Conservation (phyloP, 2,797 vertebrate species). For the Nasua narica region DNA sequence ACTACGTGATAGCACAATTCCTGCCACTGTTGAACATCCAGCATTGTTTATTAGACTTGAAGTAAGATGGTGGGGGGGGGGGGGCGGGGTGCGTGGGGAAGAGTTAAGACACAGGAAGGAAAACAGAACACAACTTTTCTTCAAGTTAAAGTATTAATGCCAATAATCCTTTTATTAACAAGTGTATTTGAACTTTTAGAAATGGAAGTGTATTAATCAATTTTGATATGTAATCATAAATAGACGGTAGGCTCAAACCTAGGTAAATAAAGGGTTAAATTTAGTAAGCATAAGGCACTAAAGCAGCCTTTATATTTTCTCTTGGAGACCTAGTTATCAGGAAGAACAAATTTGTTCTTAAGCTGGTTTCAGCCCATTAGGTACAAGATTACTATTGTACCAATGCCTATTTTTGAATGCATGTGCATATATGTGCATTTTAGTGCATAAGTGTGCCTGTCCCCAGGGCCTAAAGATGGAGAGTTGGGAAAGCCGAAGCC, state of each 20-base stretch:
- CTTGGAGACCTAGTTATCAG: constrained; percentile 79
- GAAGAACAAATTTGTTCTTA: constrained; percentile 77
- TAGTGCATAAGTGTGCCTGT: constrained; percentile 82
- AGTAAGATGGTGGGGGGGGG: not conserved
- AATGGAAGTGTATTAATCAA: constrained; percentile 67
- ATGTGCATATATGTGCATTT: constrained; percentile 79
- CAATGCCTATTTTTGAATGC: constrained; percentile 75
- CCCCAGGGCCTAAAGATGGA: constrained; percentile 68
- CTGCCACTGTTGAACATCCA: not conserved
- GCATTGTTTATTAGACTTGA: not conserved
- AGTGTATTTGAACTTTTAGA: constrained; percentile 59
- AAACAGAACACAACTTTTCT: constrained; percentile 62
- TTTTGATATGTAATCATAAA: constrained; percentile 67
- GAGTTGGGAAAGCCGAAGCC: constrained; percentile 54
- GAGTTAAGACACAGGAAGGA: constrained; percentile 31
- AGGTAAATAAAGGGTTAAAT: constrained; percentile 69
- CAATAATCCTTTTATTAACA: constrained; percentile 67
- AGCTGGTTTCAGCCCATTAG: constrained; percentile 80
- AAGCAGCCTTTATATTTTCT: constrained; percentile 77
- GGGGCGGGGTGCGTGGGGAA: not conserved
- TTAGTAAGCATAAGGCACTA: constrained; percentile 78
- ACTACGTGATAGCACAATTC: not conserved
- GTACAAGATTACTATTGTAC: constrained; percentile 76
- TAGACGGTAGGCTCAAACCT: constrained; percentile 67
- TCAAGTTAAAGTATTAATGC: constrained; percentile 67